Evolutionary conservation across 1,140 invertebrate species (phyloP).

Genomic region (Drosophila nigrodunni): DNA sequence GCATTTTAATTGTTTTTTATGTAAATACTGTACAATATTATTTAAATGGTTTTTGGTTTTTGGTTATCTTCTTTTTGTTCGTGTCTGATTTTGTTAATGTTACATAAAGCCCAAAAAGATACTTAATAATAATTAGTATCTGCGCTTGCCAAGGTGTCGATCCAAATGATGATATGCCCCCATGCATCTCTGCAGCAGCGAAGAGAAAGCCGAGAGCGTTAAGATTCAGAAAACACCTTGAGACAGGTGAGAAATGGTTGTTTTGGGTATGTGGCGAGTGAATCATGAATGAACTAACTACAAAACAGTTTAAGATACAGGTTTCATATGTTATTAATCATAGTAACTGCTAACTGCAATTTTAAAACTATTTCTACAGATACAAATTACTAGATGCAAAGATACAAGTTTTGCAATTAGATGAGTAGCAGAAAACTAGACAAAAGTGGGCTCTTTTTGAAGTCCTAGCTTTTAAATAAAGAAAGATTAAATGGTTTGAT

Average conservation of each 20-base stretch:
- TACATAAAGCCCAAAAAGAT: conserved; percentile 75
- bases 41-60: conserved; percentile 66
- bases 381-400: no score
- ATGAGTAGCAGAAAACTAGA: no score
- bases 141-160: conserved; percentile 69
- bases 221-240: conserved; percentile 44
- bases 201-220: conserved; percentile 59
- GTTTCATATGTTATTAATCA: neutral
- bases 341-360: no score
- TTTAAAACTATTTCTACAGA: no score
- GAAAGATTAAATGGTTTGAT: no score
- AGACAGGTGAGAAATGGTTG: conserved; percentile 47
- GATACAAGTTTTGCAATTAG: no score
- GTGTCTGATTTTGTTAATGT: conserved; percentile 34
- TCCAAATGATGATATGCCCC: conserved; percentile 34
- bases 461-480: no score
- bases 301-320: neutral
- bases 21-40: conserved; percentile 70
- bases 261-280: conserved; percentile 9
- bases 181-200: conserved; percentile 28
- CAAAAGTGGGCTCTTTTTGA: no score
- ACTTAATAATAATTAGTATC: conserved; percentile 79
- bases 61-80: conserved; percentile 25
- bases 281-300: conserved; percentile 32
- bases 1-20: conserved; percentile 66